phyloP scores from a whole-genome alignment of 2,113 vertebrate genomes.

The Spizaetus ornatus region DNA sequence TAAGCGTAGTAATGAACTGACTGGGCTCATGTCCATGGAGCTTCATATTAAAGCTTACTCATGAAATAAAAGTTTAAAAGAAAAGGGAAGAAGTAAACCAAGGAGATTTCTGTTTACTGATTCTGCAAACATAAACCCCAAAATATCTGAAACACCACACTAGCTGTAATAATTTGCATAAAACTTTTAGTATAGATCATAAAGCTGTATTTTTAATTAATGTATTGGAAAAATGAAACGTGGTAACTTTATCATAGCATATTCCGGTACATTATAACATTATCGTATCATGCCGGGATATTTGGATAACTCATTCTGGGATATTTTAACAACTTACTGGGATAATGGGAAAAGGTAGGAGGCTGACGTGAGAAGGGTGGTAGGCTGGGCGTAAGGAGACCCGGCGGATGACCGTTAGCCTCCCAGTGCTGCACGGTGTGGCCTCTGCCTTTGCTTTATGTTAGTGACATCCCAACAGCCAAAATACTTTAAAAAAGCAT shows the following conservation, averaged over 20 bases:
- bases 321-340: not conserved
- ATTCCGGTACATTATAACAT: not conserved
- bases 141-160: not conserved
- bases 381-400: not conserved
- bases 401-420: accelerated
- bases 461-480: not conserved
- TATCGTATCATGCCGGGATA: too few relatives aligned
- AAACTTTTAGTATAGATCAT: too few relatives aligned
- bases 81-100: not conserved
- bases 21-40: not conserved
- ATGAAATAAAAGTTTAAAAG: not conserved
- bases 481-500: not conserved
- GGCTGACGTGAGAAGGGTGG: not conserved
- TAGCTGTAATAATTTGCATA: too few relatives aligned
- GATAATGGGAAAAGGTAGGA: not conserved
- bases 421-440: accelerated
- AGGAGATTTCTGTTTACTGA: not conserved
- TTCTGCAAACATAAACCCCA: not conserved
- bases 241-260: accelerated
- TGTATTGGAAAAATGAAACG: not conserved
- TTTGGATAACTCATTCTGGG: not conserved
- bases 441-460: not conserved
- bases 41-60: not conserved
- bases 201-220: not conserved
- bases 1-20: not conserved